Conservation (phyloP, 2,113 vertebrate genomes). For the Malurus alboscapulatus region DNA sequence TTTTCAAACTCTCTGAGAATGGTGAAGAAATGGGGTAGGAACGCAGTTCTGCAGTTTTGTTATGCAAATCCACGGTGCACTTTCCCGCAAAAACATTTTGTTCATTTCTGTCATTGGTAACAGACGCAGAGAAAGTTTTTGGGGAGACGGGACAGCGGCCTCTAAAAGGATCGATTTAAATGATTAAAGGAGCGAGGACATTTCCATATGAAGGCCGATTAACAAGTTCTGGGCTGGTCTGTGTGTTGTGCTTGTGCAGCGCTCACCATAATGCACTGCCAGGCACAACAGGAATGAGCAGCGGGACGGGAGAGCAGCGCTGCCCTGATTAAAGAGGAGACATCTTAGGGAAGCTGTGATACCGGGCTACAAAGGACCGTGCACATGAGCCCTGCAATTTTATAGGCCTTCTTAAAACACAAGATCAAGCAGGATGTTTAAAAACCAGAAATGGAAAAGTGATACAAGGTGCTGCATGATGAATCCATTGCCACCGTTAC, state of each 20-base stretch:
- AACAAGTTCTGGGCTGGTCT: background rate
- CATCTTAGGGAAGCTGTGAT: conserved; percentile 10
- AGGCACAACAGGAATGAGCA: background rate
- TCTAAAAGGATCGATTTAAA: background rate
- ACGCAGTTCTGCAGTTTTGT: background rate
- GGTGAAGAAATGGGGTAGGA: background rate
- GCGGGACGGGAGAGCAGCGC: background rate
- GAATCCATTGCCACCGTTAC: background rate
- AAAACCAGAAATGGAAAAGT: background rate
- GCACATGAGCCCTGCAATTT: background rate
- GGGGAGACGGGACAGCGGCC: background rate
- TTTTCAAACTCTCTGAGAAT: background rate
- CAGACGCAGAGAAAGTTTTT: background rate
- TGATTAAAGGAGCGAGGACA: background rate
- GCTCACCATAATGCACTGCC: background rate
- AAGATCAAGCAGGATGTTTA: background rate
- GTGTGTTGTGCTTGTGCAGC: background rate
- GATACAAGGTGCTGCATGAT: background rate
- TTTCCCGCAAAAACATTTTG: background rate
- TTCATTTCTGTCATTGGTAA: background rate
- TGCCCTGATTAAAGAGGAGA: conserved; percentile 6
- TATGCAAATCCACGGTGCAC: background rate
- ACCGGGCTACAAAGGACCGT: background rate
- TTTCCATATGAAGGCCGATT: background rate
- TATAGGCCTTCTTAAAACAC: background rate